Percentiles rank a stretch among this genome's conserved stretches.
Conservation (phyloP, 2,888 invertebrate species). For the Pristionchus fissidentatus region DNA sequence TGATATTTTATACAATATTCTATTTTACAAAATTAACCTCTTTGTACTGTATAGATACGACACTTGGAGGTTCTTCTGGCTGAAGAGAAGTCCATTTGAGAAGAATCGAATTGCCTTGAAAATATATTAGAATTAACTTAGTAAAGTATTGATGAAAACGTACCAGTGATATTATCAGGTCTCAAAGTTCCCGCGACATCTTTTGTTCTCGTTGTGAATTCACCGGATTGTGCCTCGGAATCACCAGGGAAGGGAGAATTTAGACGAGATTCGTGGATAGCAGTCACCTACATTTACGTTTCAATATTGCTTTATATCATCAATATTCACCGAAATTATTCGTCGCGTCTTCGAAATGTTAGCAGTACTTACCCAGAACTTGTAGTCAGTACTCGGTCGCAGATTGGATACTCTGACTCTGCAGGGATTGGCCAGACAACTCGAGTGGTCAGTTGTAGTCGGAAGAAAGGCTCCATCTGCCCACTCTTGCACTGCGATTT, state of each 20-base stretch:
- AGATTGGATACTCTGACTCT: slow-evolving; percentile 72
- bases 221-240: slow-evolving; percentile 67
- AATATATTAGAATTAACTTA: not conserved
- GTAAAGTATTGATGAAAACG: slow-evolving; percentile 9
- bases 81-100: slow-evolving; percentile 72
- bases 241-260: slow-evolving; percentile 69
- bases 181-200: slow-evolving; percentile 73
- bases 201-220: slow-evolving; percentile 63
- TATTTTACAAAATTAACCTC: slow-evolving; percentile 61
- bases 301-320: not conserved
- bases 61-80: slow-evolving; percentile 64
- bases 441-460: slow-evolving; percentile 63
- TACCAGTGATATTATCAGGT: slow-evolving; percentile 71
- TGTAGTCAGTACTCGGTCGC: slow-evolving; percentile 71
- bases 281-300: slow-evolving; percentile 60
- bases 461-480: slow-evolving; percentile 52
- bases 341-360: not conserved
- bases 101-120: slow-evolving; percentile 61
- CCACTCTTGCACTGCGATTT: slow-evolving; percentile 67
- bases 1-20: not conserved
- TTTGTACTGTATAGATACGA: slow-evolving; percentile 68
- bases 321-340: not conserved
- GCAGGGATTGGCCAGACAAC: slow-evolving; percentile 70
- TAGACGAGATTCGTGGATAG: slow-evolving; percentile 71
- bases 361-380: slow-evolving; percentile 69